Evolutionary conservation across 1,140 invertebrate genomes (phyloP).

Genomic region (Araneus ventricosus): DNA sequence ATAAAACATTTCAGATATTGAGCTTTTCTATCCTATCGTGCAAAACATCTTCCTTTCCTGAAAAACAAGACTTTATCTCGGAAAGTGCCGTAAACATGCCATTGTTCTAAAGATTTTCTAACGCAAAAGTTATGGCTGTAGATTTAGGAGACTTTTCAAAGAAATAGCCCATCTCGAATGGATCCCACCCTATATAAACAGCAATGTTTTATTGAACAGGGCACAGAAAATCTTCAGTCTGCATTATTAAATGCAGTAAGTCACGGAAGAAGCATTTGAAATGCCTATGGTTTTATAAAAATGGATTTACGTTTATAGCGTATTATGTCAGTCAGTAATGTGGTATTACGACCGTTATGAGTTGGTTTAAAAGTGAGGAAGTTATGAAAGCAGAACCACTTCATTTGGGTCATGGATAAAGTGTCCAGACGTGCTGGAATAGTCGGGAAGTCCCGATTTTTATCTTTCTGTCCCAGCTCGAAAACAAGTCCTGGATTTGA

Average conservation of each 20-base stretch:
- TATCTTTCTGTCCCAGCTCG: too few relatives aligned
- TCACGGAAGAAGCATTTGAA: neutral
- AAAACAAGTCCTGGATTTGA: too few relatives aligned
- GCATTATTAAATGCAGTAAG: neutral
- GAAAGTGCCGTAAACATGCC: conserved; percentile 24
- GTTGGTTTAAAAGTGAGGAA: too few relatives aligned
- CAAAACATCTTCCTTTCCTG: neutral
- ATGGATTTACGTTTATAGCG: neutral
- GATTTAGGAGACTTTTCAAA: neutral
- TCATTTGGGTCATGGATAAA: too few relatives aligned
- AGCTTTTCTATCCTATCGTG: neutral
- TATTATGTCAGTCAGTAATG: neutral
- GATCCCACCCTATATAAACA: neutral
- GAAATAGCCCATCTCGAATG: neutral
- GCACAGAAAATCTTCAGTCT: neutral
- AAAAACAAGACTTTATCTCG: neutral
- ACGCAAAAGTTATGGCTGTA: neutral
- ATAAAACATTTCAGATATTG: neutral
- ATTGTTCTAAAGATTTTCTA: neutral
- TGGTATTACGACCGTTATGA: neutral
- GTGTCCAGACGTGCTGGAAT: too few relatives aligned
- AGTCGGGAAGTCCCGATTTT: too few relatives aligned
- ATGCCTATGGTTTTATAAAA: neutral
- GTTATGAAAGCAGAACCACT: too few relatives aligned
- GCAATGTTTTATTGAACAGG: conserved; percentile 43